phyloP scores from a whole-genome alignment of 53 echinoderm and acorn worm species.

The Temnopleurus reevesii region DNA sequence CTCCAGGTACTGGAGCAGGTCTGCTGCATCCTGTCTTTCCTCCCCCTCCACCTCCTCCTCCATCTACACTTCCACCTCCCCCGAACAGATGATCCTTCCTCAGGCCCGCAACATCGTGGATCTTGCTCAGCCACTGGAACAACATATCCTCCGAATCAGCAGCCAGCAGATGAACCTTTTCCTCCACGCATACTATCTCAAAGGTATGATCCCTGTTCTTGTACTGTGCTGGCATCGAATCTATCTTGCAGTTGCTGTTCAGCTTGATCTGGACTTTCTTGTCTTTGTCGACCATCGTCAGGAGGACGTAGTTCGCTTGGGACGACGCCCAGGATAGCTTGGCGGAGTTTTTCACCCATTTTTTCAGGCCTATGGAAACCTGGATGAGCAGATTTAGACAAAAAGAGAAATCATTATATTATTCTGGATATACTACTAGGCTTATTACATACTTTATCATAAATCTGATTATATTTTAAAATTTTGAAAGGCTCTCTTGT shows the following conservation, averaged over 20 bases:
- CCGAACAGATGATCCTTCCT: constrained; percentile 44
- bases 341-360: constrained; percentile 50
- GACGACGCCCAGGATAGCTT: background rate
- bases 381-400: too few species aligned
- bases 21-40: too few species aligned
- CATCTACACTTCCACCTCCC: constrained; percentile 38
- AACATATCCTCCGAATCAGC: background rate
- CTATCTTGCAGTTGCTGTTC: background rate
- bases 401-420: too few species aligned
- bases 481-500: too few species aligned
- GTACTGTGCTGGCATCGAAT: constrained; percentile 44
- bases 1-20: background rate
- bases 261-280: constrained; percentile 40
- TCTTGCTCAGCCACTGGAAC: constrained; percentile 25
- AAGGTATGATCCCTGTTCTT: constrained; percentile 41
- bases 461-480: too few species aligned
- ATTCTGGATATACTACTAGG: too few species aligned
- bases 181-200: constrained; percentile 35
- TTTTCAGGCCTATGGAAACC: constrained; percentile 30
- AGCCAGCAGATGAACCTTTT: constrained; percentile 33
- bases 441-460: too few species aligned
- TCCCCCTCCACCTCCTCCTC: constrained; percentile 9
- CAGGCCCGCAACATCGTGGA: constrained; percentile 37
- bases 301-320: background rate
- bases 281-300: constrained; percentile 38